Evolutionary conservation across 2,797 vertebrate species (phyloP).

Genomic region (Sarcoramphus papa): DNA sequence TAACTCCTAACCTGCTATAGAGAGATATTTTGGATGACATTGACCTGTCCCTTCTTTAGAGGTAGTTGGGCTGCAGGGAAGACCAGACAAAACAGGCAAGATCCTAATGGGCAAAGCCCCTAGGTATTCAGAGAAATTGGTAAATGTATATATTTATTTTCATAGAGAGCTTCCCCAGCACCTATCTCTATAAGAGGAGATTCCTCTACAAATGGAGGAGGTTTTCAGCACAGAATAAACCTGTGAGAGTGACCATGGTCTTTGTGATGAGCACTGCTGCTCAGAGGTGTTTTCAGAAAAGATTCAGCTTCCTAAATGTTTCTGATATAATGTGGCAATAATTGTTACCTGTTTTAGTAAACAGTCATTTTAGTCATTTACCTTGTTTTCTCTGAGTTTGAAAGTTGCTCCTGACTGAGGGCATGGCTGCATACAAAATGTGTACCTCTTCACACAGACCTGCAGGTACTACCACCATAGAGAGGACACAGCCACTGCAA

Average conservation of each 20-base stretch:
- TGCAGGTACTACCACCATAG: background rate
- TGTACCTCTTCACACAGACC: background rate
- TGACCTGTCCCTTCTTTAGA: background rate
- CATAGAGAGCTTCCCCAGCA: background rate
- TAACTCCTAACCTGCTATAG: background rate
- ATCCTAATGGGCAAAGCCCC: background rate
- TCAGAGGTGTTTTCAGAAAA: background rate
- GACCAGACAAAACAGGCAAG: background rate
- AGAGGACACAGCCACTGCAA: background rate
- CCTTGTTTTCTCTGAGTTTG: background rate
- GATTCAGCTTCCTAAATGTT: background rate
- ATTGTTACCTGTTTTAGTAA: background rate
- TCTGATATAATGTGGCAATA: background rate
- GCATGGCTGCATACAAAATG: background rate
- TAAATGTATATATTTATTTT: background rate
- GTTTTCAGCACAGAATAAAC: background rate
- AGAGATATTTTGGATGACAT: background rate
- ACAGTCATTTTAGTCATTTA: background rate
- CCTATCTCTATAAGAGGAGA: background rate
- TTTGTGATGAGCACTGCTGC: background rate
- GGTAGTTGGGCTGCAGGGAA: background rate
- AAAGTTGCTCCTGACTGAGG: background rate
- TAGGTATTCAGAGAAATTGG: background rate
- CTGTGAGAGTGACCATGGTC: background rate
- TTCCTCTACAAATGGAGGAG: background rate